Conservation (phyloP, 2,113 vertebrate genomes). For the Condylura cristata region DNA sequence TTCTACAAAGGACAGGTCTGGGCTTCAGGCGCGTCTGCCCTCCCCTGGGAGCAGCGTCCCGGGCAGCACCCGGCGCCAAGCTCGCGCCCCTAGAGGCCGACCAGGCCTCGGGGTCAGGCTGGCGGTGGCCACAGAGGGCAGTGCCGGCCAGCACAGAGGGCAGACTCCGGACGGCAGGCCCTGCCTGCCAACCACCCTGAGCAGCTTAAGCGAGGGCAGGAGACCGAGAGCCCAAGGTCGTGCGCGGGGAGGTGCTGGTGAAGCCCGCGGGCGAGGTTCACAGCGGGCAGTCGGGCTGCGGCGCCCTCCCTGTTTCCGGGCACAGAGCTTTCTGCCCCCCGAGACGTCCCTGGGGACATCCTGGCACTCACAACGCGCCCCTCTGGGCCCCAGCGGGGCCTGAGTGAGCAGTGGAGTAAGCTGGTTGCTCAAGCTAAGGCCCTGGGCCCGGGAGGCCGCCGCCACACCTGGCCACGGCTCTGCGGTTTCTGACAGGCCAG, state of each 20-base stretch:
- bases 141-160: no score
- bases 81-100: neutral
- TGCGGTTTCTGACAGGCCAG: neutral
- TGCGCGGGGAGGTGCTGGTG: neutral
- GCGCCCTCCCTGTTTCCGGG: neutral
- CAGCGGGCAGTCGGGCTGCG: neutral
- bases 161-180: neutral
- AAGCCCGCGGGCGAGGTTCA: neutral
- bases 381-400: neutral
- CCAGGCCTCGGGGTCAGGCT: neutral
- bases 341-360: neutral
- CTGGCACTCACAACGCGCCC: no score
- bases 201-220: no score
- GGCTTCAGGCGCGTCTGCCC: neutral
- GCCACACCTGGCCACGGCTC: no score
- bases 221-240: neutral
- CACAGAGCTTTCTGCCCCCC: neutral
- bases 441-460: neutral
- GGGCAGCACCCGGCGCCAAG: neutral
- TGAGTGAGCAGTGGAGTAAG: no score
- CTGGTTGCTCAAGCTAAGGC: neutral
- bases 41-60: neutral
- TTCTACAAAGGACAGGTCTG: neutral
- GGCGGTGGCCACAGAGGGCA: neutral
- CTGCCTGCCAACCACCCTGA: neutral